phyloP scores from a whole-genome alignment of 2,888 invertebrate species.

The Microctonus aethiopoides region DNA sequence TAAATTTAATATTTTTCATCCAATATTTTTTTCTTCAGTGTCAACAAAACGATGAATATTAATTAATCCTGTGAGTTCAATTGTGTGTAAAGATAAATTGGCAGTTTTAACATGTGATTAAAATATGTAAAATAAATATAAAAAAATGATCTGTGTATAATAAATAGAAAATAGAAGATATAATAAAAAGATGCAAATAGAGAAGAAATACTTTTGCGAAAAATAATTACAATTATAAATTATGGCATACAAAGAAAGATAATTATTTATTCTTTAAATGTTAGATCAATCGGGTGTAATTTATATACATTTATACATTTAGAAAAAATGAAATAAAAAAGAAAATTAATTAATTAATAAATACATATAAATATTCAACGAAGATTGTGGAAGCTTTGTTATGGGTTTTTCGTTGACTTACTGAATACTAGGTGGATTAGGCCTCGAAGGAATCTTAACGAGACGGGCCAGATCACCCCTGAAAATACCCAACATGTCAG shows the following conservation, averaged over 20 bases:
- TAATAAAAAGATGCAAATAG: conserved; percentile 31
- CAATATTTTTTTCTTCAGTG: too few relatives aligned
- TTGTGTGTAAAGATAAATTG: not conserved
- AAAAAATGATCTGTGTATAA: not conserved
- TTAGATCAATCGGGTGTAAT: not conserved
- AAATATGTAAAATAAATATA: too few relatives aligned
- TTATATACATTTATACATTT: too few relatives aligned
- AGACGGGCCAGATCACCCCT: conserved; percentile 70
- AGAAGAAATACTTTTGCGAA: not conserved
- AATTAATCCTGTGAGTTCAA: too few relatives aligned
- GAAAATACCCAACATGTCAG: conserved; percentile 65
- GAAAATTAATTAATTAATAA: conserved; percentile 1
- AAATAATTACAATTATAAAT: not conserved
- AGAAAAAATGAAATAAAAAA: too few relatives aligned
- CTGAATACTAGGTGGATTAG: conserved; percentile 63
- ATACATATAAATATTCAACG: conserved; percentile 32
- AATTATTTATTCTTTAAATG: not conserved
- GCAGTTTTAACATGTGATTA: not conserved
- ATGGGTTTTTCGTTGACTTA: conserved; percentile 55
- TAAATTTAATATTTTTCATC: too few relatives aligned
- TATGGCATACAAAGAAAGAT: conserved; percentile 5
- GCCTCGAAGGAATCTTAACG: conserved; percentile 62
- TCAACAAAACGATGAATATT: too few relatives aligned
- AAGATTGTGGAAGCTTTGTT: conserved; percentile 36
- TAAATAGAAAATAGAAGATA: conserved; percentile 20